phyloP scores from a whole-genome alignment of 2,888 invertebrate genomes.

The Pseudolycoriella hygida region DNA sequence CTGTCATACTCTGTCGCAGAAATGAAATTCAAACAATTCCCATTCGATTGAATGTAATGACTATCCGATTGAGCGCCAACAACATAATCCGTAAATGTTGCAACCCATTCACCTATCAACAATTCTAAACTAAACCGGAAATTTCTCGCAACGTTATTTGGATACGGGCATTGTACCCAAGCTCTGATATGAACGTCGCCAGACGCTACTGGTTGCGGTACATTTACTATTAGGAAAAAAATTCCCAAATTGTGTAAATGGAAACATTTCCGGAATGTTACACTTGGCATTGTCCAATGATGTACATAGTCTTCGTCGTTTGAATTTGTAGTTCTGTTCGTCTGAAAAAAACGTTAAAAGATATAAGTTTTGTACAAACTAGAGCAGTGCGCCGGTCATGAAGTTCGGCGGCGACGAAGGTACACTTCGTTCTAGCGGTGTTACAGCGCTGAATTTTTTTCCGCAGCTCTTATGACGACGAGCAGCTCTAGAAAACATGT shows the following conservation, averaged over 20 bases:
- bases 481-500: too few species aligned
- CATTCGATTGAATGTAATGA: neutral
- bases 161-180: slow-evolving; percentile 2
- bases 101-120: neutral
- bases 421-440: too few species aligned
- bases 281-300: neutral
- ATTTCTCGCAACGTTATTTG: neutral
- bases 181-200: neutral
- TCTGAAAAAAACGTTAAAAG: neutral
- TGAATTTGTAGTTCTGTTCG: neutral
- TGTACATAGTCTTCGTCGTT: neutral
- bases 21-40: neutral
- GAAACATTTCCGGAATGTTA: slow-evolving; percentile 18
- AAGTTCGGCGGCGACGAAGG: too few species aligned
- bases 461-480: too few species aligned
- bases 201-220: slow-evolving; percentile 16
- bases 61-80: neutral
- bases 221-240: slow-evolving; percentile 32
- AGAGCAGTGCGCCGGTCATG: too few species aligned
- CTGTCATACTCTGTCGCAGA: neutral
- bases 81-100: neutral
- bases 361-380: neutral
- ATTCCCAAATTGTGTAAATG: slow-evolving; percentile 32
- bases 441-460: too few species aligned
- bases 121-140: neutral